These are phyloP conservation scores for Carollia perspicillata DNA, from an alignment of 2,113 vertebrate species.

Conservation along the genomic window DNA sequence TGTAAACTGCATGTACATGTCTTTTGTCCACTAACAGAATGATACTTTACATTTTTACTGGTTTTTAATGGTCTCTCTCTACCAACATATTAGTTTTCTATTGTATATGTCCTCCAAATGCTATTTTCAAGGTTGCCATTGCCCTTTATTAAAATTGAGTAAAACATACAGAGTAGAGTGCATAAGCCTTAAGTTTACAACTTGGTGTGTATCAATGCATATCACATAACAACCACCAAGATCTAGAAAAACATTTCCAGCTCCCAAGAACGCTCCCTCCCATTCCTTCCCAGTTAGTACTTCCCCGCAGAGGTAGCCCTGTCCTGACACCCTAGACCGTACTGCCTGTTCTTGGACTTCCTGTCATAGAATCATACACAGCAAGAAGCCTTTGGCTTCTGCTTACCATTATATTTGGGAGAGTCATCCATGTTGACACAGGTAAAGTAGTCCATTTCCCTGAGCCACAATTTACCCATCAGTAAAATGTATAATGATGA, in stretches of 20 bases:
- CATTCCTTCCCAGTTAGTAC: not conserved
- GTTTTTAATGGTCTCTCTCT: not conserved
- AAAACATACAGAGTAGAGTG: not conserved
- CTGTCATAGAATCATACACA: not conserved
- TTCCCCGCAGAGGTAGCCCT: not conserved
- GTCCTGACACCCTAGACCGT: not conserved
- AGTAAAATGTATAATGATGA: not conserved
- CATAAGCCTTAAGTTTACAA: not conserved
- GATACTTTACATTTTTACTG: not conserved
- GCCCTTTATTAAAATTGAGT: not conserved
- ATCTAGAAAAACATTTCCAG: not conserved
- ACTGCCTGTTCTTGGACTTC: not conserved
- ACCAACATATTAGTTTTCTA: not conserved
- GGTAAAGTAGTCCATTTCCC: not conserved
- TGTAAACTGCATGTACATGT: not conserved
- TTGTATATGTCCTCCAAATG: not conserved
- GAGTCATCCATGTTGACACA: not conserved
- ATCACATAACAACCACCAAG: not conserved
- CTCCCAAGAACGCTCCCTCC: not conserved
- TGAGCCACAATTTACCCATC: not conserved
- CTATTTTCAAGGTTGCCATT: not conserved
- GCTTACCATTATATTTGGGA: not conserved
- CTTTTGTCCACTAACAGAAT: not conserved
- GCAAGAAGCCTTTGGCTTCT: not conserved
- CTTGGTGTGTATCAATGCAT: not conserved